phyloP scores from a whole-genome alignment of 2,113 vertebrate species.

The Cyprinus carpio region DNA sequence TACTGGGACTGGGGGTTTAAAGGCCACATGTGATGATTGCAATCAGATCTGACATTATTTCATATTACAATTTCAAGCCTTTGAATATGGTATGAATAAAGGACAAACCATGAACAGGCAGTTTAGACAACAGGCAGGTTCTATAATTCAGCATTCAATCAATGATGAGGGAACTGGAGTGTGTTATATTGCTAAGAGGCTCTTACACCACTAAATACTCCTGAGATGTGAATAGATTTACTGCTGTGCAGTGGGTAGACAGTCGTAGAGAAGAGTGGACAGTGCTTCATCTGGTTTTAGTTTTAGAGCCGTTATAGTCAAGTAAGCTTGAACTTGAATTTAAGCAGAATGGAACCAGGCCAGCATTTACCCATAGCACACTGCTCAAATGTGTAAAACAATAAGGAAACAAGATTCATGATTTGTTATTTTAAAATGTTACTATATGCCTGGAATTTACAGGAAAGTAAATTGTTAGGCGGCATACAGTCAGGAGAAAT shows the following conservation, averaged over 20 bases:
- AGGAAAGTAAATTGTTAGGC: not conserved
- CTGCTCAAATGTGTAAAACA: not conserved
- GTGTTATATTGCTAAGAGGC: not conserved
- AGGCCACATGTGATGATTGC: not conserved
- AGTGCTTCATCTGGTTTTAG: not conserved
- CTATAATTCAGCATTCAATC: not conserved
- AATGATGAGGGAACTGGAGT: not conserved
- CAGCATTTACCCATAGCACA: not conserved
- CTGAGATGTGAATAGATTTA: not conserved
- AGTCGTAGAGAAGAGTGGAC: not conserved
- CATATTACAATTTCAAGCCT: not conserved
- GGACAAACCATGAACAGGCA: not conserved
- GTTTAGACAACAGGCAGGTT: not conserved
- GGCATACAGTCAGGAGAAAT: not conserved
- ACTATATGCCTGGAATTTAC: not conserved
- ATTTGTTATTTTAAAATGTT: slow-evolving; percentile 15
- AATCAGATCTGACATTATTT: not conserved
- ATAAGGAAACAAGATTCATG: not conserved
- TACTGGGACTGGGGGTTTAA: not conserved
- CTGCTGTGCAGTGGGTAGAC: not conserved
- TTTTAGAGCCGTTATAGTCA: not conserved
- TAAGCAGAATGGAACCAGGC: not conserved
- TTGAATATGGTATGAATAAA: not conserved
- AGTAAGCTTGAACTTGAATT: not conserved
- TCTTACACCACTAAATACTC: slow-evolving; percentile 2